phyloP scores from a whole-genome alignment of 2,888 invertebrate species.

The Aleiodes alternator region DNA sequence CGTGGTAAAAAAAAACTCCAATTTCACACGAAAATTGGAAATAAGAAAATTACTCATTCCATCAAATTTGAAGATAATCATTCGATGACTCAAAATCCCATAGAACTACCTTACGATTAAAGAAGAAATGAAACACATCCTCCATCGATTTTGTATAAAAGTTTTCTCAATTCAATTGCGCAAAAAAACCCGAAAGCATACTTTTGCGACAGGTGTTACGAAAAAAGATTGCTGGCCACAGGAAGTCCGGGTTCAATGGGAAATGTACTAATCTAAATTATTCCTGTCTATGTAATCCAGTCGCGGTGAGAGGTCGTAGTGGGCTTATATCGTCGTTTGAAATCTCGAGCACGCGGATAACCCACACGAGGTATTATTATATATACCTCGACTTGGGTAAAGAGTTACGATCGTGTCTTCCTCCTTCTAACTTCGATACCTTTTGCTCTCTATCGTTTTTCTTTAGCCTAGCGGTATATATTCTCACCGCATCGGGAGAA shows the following conservation, averaged over 20 bases:
- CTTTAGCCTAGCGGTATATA: conserved; percentile 40
- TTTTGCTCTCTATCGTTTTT: conserved; percentile 33
- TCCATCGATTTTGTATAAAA: no score
- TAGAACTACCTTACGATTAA: no score
- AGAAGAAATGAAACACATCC: no score
- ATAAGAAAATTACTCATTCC: no score
- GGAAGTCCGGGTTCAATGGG: conserved; percentile 42
- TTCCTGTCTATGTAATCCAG: conserved; percentile 35
- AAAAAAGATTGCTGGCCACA: conserved; percentile 35
- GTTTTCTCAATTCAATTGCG: no score
- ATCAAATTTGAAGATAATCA: no score
- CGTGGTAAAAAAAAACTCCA: no score
- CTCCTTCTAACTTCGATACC: conserved; percentile 12
- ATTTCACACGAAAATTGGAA: no score
- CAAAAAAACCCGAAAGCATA: no score
- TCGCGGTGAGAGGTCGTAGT: conserved; percentile 26
- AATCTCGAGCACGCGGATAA: conserved; percentile 49
- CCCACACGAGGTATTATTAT: conserved; percentile 26
- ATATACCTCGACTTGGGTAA: conserved; percentile 27
- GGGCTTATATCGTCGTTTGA: conserved; percentile 31
- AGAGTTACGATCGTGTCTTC: conserved; percentile 42
- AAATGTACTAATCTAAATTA: conserved; percentile 37
- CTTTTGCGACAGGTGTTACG: not conserved
- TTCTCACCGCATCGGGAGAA: conserved; percentile 2
- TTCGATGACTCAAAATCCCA: no score